Conservation (phyloP, 2,797 vertebrate species). For the Arnoldichthys spilopterus region DNA sequence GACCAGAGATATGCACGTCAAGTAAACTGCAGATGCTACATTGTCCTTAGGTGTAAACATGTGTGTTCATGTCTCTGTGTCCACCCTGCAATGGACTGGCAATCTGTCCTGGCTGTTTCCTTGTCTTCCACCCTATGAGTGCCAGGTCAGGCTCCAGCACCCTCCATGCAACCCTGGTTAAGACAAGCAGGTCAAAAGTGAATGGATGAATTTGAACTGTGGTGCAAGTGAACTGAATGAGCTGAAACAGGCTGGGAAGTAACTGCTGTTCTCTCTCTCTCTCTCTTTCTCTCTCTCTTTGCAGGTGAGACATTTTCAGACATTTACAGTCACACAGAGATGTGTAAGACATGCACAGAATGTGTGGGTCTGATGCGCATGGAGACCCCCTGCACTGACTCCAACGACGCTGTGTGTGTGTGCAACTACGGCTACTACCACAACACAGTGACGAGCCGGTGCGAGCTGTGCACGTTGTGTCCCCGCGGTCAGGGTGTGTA, state of each 20-base stretch:
- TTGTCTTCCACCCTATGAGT: too few relatives aligned
- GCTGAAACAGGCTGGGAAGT: not conserved
- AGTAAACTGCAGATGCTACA: too few relatives aligned
- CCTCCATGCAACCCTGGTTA: too few relatives aligned
- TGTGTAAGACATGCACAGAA: slow-evolving; percentile 84
- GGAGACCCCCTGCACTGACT: slow-evolving; percentile 92
- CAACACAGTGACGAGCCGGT: slow-evolving; percentile 58
- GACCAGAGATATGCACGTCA: too few relatives aligned
- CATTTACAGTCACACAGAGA: slow-evolving; percentile 85
- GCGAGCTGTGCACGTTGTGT: slow-evolving; percentile 84
- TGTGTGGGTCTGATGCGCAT: slow-evolving; percentile 90
- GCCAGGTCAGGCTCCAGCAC: too few relatives aligned
- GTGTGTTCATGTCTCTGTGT: too few relatives aligned
- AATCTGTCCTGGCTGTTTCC: too few relatives aligned
- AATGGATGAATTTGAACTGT: too few relatives aligned
- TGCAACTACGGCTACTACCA: slow-evolving; percentile 90
- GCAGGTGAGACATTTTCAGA: slow-evolving; percentile 93
- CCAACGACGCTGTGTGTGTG: slow-evolving; percentile 87
- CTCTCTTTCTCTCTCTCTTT: not conserved
- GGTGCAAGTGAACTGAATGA: not conserved
- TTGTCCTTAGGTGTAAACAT: too few relatives aligned
- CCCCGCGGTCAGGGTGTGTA: slow-evolving; percentile 83
- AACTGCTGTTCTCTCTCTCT: not conserved
- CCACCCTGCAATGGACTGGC: too few relatives aligned
- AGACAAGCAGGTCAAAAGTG: too few relatives aligned